Percentiles rank a stretch among this genome's conserved stretches.
phyloP scores from a whole-genome alignment of 2,113 vertebrate species.

The Scomber japonicus region DNA sequence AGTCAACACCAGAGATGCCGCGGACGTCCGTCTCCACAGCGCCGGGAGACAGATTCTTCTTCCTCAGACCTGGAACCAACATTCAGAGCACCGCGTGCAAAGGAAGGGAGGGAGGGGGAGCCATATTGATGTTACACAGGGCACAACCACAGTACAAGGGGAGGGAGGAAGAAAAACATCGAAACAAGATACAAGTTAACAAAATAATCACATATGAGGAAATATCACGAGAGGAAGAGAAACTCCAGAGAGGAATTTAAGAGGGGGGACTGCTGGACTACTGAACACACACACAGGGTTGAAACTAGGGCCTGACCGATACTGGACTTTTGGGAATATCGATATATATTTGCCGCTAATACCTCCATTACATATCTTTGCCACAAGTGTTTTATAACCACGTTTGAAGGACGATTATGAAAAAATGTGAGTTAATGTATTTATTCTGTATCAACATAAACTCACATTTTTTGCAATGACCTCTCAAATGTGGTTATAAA shows the following conservation, averaged over 20 bases:
- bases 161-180: constrained; percentile 22
- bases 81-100: constrained; percentile 69
- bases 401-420: no score
- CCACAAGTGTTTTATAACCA: no score
- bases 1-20: constrained; percentile 93
- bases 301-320: background rate
- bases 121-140: constrained; percentile 70
- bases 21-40: constrained; percentile 94
- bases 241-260: background rate
- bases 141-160: constrained; percentile 39
- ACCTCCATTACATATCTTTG: no score
- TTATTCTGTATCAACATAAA: no score
- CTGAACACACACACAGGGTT: constrained; percentile 63
- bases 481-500: no score
- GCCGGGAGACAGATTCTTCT: constrained; percentile 97
- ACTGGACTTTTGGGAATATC: no score
- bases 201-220: constrained; percentile 26
- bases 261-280: constrained; percentile 62
- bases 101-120: constrained; percentile 48
- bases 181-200: constrained; percentile 9
- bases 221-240: background rate
- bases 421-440: no score
- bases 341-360: no score
- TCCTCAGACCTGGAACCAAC: constrained; percentile 91
- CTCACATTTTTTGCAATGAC: no score